phyloP scores from a whole-genome alignment of 2,113 vertebrate genomes.

The pig (Sus scrofa) region T2T-Sscrofa CM000813.6:146755001-146755500 shows the following conservation, averaged over 20 bases:
- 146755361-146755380: neutral
- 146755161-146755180: neutral
- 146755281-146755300: neutral
- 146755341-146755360: neutral
- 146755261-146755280: neutral
- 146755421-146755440: neutral
- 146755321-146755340: neutral
- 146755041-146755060: neutral
- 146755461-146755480: neutral
- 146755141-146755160: neutral
- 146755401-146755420: neutral
- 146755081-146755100: neutral
- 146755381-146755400: neutral
- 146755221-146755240: neutral
- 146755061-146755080: neutral
- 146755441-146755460: neutral
- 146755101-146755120: neutral
- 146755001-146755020: neutral
- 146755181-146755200: neutral
- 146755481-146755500: neutral
- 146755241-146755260: neutral
- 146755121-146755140: neutral
- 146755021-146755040: neutral
- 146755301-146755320: neutral
- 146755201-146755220: neutral